Conservation (phyloP, 1,140 invertebrate genomes). For the Drosophila kepulauana region DNA sequence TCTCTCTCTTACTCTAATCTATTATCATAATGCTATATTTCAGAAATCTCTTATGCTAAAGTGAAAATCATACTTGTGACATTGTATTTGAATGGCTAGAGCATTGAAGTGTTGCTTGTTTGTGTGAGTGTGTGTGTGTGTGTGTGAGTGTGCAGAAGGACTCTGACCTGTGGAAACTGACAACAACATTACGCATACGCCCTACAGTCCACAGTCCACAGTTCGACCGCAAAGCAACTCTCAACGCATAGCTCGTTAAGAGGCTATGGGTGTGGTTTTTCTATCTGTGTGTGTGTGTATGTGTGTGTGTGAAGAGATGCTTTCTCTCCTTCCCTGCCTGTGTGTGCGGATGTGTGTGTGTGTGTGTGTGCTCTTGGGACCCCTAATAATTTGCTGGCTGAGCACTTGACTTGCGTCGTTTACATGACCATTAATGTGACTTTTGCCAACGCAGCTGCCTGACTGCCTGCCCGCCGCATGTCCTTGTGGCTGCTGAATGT, state of each 20-base stretch:
- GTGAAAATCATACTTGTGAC: conserved; percentile 29
- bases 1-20: background rate
- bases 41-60: conserved; percentile 14
- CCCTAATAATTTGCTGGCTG: conserved; percentile 72
- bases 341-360: background rate
- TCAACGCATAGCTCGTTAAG: conserved; percentile 43
- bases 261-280: conserved; percentile 5
- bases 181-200: conserved; percentile 53
- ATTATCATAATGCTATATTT: conserved; percentile 16
- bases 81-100: conserved; percentile 21
- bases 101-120: background rate
- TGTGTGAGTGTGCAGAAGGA: background rate
- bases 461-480: conserved; percentile 2
- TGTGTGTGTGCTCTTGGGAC: conserved; percentile 31
- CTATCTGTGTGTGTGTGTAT: background rate
- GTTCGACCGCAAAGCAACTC: conserved; percentile 35
- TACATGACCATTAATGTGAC: conserved; percentile 77
- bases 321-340: background rate
- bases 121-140: too few relatives aligned
- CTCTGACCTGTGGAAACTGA: conserved; percentile 14
- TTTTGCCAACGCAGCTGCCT: conserved; percentile 67
- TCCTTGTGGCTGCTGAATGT: conserved; percentile 31
- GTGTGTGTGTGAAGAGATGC: background rate
- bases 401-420: conserved; percentile 69
- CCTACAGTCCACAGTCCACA: background rate